Evolutionary conservation across 2,797 vertebrate species (phyloP), one percentile per base, ranked within the genome.

Genomic region (Perdix hodgsoniae): DNA sequence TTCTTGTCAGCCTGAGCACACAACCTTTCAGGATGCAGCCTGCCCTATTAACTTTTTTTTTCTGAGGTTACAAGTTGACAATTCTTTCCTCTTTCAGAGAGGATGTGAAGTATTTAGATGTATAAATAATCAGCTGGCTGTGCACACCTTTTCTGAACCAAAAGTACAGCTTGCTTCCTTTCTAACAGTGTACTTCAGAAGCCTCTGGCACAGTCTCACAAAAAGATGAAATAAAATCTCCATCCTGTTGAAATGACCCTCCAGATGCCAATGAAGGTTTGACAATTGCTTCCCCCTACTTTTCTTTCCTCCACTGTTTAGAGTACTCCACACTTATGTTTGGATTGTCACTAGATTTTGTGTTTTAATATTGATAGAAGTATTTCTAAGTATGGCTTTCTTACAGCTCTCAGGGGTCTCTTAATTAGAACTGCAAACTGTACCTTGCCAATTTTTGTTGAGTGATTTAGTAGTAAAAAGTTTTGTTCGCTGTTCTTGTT

Each of bases 361-460:
- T 49, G 66, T 31, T 73, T 92, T 44, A 70, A 60, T 19, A 52
- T 82, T 39, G 74, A 14, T 54, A 82, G 83, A 79, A 90, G 64
- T 37, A 82, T 49, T 49, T 80, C 8, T 57, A 83, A 94, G 56
- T 67, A 76, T 22, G 11, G 52, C 40, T 90, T 80, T 69, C 50
- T 65, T 65, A 64, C 35, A 84, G 15, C 66, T 73, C 90, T 90
- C 65, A 74, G 31, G 12, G 88, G 57, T 29, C 37, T 88, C 57
- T 39, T 74, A 88, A 87, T 90, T 22, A 59, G 12, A 94, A 47
- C 52, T 74, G 71, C 59, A 94, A 96, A 87, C 18, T 61, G 52
- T 45, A 91, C 70, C 86, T 45, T 88, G 45, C 31, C 39, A 70
- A 21, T 80, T 94, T 42, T 65, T 84, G 29, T 33, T 40, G 50